Base-by-base conservation (phyloP, 2,888 invertebrate species). In the Ceriagrion tenellum region DNA sequence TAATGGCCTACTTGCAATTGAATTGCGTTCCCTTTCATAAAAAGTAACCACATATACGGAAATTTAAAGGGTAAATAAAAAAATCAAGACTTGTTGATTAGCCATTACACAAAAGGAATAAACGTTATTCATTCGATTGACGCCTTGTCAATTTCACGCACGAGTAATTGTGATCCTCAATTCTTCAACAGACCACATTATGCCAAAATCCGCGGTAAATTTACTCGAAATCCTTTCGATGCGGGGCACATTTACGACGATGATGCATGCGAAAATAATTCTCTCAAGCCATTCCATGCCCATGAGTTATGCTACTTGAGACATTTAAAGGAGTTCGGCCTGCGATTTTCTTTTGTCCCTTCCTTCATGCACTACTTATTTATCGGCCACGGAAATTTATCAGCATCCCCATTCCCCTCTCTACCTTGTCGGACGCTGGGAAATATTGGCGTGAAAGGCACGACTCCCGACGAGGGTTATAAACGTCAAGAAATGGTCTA, bases 291-390 rank as follows among this genome's bases (percentile, higher is more conserved):
- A 81, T 81, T 81, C 81, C 81, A 35, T 81, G n/a, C 81, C 81
- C 30, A 81, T 18, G 81, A 81, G 69, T 69, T n/a, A n/a, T 59
- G 20, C 81, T 35, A 18, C 81, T 81, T 13, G 35, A 35, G 20
- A 59, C 2, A 35, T 81, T 30, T 35, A 69, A 59, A 30, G 81
- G 81, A 81, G 81, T 35, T 35, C 3, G 26, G 81, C 35, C 35
- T 35, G 26, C n/a, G 81, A 81, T 81, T 81, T 81, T 81, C 35
- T 81, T 59, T 81, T 81, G 81, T 81, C 81, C 81, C 81, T 35
- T 59, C 13, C 81, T 81, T 81, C 81, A 81, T 81, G 81, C 81
- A 81, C 81, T 81, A 81, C 81, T 81, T 81, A 81, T 35, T 81
- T 81, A 81, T 81, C 81, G 81, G 81, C 81, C 13, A 35, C 35